A percentile compares a stretch with the other conserved stretches of the same genome.
phyloP scores from a whole-genome alignment of 2,888 invertebrate species.

The Deilephila elpenor region DNA sequence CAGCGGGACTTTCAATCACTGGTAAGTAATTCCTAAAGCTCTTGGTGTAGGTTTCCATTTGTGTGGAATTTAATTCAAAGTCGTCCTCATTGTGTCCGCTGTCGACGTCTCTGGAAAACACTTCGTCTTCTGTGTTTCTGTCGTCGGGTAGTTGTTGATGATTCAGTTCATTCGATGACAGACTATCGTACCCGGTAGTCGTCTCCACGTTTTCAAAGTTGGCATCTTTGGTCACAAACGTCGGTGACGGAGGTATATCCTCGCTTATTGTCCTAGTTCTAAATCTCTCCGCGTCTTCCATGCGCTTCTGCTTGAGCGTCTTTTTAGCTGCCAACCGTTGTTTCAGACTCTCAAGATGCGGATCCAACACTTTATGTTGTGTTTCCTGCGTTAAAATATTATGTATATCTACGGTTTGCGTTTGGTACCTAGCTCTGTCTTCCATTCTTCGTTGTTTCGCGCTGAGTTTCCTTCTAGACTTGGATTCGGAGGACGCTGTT shows the following conservation, averaged over 20 bases:
- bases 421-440: constrained; percentile 89
- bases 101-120: constrained; percentile 71
- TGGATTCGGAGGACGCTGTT: constrained; percentile 64
- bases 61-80: constrained; percentile 86
- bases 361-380: constrained; percentile 55
- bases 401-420: constrained; percentile 83
- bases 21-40: constrained; percentile 80
- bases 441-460: constrained; percentile 88
- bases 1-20: constrained; percentile 75
- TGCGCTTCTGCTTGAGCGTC: constrained; percentile 83
- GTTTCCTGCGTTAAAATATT: constrained; percentile 58
- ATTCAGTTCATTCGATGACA: constrained; percentile 75
- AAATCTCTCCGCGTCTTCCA: constrained; percentile 89
- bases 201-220: constrained; percentile 78
- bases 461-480: constrained; percentile 76
- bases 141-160: constrained; percentile 70
- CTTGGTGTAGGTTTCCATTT: constrained; percentile 85
- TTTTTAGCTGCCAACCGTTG: constrained; percentile 75
- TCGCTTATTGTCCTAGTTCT: constrained; percentile 88
- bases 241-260: constrained; percentile 80
- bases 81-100: constrained; percentile 91
- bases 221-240: constrained; percentile 74
- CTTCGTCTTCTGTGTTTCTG: constrained; percentile 60
- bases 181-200: constrained; percentile 78
- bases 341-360: constrained; percentile 72